Conservation (phyloP, 2,888 invertebrate genomes). For the Drosophila incognita region DNA sequence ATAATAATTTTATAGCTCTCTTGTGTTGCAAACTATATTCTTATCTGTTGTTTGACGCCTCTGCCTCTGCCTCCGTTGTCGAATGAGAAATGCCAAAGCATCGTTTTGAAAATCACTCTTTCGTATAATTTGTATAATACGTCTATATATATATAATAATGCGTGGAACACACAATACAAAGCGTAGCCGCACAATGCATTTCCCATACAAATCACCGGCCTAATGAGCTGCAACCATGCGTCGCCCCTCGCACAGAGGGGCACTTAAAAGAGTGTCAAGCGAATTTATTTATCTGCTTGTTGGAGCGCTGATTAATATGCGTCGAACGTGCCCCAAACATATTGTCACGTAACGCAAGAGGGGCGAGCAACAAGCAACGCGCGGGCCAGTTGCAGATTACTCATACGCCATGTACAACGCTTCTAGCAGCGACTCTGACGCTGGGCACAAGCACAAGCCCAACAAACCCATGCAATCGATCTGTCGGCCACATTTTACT, state of each 20-base stretch:
- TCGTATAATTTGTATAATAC: slow-evolving; percentile 1
- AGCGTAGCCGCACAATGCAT: slow-evolving; percentile 28
- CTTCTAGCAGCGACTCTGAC: neutral
- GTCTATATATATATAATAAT: neutral
- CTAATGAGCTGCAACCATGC: slow-evolving; percentile 49
- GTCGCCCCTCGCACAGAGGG: neutral
- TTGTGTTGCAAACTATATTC: neutral
- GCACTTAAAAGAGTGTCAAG: slow-evolving; percentile 38
- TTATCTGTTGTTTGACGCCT: slow-evolving; percentile 7
- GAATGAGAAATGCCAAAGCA: slow-evolving; percentile 5
- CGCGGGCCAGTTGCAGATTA: slow-evolving; percentile 26
- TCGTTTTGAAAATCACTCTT: neutral
- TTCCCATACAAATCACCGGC: slow-evolving; percentile 59
- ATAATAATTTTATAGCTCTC: no score
- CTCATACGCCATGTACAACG: slow-evolving; percentile 56
- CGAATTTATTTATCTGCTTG: slow-evolving; percentile 46
- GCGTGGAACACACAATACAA: slow-evolving; percentile 23
- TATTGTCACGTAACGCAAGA: slow-evolving; percentile 70
- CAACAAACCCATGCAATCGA: slow-evolving; percentile 50
- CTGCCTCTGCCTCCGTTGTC: neutral
- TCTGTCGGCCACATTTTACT: slow-evolving; percentile 29
- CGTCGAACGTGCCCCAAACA: slow-evolving; percentile 63
- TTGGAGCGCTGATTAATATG: slow-evolving; percentile 57
- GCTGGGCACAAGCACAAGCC: neutral
- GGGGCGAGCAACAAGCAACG: neutral